Base-by-base conservation (phyloP, 2,888 invertebrate species). In the Tetragonula carbonaria region DNA sequence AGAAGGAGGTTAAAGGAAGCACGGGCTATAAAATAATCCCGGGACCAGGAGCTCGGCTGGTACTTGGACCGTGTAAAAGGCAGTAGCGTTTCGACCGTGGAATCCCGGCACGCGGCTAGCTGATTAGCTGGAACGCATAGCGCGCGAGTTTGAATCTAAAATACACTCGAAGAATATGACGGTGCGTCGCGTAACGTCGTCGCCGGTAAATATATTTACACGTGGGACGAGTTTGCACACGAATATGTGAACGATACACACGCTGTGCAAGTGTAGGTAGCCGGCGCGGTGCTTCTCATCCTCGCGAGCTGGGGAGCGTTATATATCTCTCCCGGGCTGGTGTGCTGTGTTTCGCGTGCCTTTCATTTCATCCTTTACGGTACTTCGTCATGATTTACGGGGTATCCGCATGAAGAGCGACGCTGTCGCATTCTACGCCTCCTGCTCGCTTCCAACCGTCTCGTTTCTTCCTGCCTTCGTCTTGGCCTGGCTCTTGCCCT, bases 281-380 rank as follows among this genome's bases (percentile, higher is more conserved):
- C 14, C 62, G 28, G 23, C 72, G 70, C 59, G 67, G 70, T 53
- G 67, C 67, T 72, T 62, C 80, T 85, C 83, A 38, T 80, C 72
- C 85, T 79, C 80, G 71, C 82, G 78, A 65, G 68, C 45, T 45
- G 45, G 1, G 45, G 8, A 33, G 33, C 77, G 57, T 79, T 81
- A 85, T 83, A 83, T 83, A 87, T 84, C 74, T 74, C 65, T 33
- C 57, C 16, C 11, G 45, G 45, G 50, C n/a, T n/a, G 18, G 8
- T 55, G 70, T 57, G 57, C 82, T 72, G 78, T 87, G 86, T 90
- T 86, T 90, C 90, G 89, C 89, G 85, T 89, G 88, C 86, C 90
- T 89, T 89, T 90, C 90, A 81, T 90, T 90, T 88, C 88, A 85
- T 90, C 87, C 89, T 90, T 90, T 89, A 90, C 89, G 90, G 89